Evolutionary conservation across 2,888 invertebrate species (phyloP), one percentile per base, ranked within the genome.

Genomic region (Sphaeridia pumilis): DNA sequence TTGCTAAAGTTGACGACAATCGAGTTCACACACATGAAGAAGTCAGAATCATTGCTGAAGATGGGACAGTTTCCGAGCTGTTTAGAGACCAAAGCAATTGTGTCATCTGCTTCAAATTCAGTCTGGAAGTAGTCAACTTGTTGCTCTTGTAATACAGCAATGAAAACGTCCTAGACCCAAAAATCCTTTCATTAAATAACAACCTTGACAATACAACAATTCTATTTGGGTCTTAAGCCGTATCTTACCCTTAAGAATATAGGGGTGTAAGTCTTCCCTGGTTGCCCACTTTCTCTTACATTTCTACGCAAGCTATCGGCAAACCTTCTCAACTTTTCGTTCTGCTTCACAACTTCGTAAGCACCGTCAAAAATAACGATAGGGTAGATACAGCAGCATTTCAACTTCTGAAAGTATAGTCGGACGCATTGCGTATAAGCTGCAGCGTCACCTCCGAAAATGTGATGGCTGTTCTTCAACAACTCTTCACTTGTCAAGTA

Each of bases 41-140:
- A 95, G 72, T 95, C 95, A 0, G 93, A 93, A 71, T 95, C 95
- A 64, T 84, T 86, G 67, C 90, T 92, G 3, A 95, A 69, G 2
- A 95, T 83, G 0, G 93, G 92, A 65, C 89, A 92, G 35, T 82
- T 74, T 14, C 44, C 21, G 2, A 89, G 72, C 52, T 79, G 75
- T 59, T 81, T 78, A 0, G 90, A 87, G 61, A 93, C 70, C 0
- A 82, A 80, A 0, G 90, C 92, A 50, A 92, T 81, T 67, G 88
- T 84, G 62, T 82, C 81, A 69, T 95, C 95, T 1, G 92, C 92
- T 71, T 95, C 94, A 69, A 84, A 88, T 61, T 84, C 79, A 67
- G 87, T 84, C 48, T 85, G 78, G 43, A 81, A 81, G 57, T 79
- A 76, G 10, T 76, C 75, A 10, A 90, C 73, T 5, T 76, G 74